Conservation (phyloP, 2,797 vertebrate genomes). For the Gymnodraco acuticeps region DNA sequence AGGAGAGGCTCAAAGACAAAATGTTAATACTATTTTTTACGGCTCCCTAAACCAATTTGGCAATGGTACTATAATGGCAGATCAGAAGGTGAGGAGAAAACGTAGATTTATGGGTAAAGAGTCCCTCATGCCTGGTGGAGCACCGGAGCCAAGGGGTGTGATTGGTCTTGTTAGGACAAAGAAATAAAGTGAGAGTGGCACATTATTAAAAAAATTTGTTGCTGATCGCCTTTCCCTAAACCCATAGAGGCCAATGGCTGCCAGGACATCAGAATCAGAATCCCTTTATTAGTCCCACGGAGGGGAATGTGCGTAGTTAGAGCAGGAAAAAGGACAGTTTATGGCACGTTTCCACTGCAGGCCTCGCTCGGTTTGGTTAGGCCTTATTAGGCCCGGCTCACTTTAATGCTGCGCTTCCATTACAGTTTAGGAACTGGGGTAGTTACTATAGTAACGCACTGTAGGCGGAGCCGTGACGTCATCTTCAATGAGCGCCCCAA, state of each 20-base stretch:
- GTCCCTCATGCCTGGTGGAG: constrained; percentile 20
- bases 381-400: no score
- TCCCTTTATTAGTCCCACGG: no score
- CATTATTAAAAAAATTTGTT: neutral
- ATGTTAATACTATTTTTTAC: neutral
- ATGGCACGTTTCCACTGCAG: no score
- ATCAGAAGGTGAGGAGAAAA: constrained; percentile 14
- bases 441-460: no score
- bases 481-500: no score
- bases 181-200: constrained; percentile 32
- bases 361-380: no score
- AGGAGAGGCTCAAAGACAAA: constrained; percentile 26
- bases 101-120: constrained; percentile 16
- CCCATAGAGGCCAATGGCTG: constrained; percentile 64
- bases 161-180: constrained; percentile 29
- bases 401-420: no score
- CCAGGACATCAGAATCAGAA: constrained; percentile 51
- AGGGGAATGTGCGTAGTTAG: no score
- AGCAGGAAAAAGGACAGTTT: no score
- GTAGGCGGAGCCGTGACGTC: no score
- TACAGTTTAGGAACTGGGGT: no score
- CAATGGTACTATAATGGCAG: neutral
- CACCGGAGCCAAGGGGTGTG: constrained; percentile 43
- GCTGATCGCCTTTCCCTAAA: constrained; percentile 37
- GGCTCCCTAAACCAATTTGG: constrained; percentile 5